Conservation (phyloP, 2,113 vertebrate species). For the Passer montanus region DNA sequence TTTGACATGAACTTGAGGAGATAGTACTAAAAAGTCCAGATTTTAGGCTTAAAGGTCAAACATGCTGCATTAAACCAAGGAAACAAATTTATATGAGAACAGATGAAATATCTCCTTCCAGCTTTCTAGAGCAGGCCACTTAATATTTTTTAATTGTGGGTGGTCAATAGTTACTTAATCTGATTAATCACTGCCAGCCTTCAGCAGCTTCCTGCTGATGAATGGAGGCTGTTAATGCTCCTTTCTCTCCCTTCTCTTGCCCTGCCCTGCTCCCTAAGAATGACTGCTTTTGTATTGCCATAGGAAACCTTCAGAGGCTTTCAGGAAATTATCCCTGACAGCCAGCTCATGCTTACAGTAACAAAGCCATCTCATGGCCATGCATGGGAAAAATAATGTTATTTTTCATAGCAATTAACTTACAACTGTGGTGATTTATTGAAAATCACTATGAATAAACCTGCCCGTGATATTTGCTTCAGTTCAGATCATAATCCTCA, state of each 20-base stretch:
- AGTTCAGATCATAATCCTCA: neutral
- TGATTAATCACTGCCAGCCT: neutral
- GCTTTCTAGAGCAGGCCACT: neutral
- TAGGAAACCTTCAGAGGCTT: conserved; percentile 3
- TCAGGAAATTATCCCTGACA: conserved; percentile 34
- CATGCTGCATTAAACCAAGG: neutral
- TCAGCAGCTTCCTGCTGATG: conserved; percentile 28
- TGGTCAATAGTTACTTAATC: conserved; percentile 17
- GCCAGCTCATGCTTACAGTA: neutral
- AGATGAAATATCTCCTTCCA: neutral
- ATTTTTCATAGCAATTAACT: conserved; percentile 7
- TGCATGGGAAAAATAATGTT: neutral
- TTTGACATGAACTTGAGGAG: neutral
- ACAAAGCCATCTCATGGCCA: neutral
- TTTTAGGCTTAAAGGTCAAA: neutral
- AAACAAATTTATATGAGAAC: neutral
- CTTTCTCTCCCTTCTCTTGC: neutral
- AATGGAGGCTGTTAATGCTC: neutral
- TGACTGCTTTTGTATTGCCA: neutral
- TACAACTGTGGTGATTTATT: neutral
- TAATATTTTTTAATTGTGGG: conserved; percentile 5
- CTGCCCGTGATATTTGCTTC: neutral
- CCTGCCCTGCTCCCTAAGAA: neutral
- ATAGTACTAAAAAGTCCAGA: neutral
- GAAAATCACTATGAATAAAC: neutral